phyloP scores from a whole-genome alignment of 2,113 vertebrate genomes.

The Mesoclemmys tuberculata region DNA sequence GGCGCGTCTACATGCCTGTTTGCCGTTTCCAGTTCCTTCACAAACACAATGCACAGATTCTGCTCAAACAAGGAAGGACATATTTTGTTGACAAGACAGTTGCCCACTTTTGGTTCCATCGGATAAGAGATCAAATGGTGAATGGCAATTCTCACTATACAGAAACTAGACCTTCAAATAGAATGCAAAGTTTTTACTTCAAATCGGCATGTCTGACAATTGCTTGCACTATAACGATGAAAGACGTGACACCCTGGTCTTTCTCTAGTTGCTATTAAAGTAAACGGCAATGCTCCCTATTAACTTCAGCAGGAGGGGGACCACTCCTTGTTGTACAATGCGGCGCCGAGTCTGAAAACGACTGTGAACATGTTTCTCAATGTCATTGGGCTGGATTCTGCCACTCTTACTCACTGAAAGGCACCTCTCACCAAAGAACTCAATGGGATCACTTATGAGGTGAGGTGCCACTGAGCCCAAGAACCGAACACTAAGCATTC shows the following conservation, averaged over 20 bases:
- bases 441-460: not conserved
- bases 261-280: no score
- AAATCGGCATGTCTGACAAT: not conserved
- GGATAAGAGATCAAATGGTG: not conserved
- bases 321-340: not conserved
- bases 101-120: not conserved
- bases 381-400: not conserved
- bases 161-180: not conserved
- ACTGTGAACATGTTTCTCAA: not conserved
- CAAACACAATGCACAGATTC: not conserved
- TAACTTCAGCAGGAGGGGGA: not conserved
- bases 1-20: not conserved
- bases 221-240: not conserved
- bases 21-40: not conserved
- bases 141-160: not conserved
- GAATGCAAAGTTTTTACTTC: not conserved
- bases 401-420: not conserved
- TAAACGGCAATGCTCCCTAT: no score
- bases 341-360: not conserved
- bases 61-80: not conserved
- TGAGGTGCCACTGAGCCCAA: not conserved
- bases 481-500: not conserved
- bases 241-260: not conserved
- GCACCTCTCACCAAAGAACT: not conserved
- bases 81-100: not conserved